Base-by-base conservation (phyloP, 2,888 invertebrate genomes). In the Colletes collaris region DNA sequence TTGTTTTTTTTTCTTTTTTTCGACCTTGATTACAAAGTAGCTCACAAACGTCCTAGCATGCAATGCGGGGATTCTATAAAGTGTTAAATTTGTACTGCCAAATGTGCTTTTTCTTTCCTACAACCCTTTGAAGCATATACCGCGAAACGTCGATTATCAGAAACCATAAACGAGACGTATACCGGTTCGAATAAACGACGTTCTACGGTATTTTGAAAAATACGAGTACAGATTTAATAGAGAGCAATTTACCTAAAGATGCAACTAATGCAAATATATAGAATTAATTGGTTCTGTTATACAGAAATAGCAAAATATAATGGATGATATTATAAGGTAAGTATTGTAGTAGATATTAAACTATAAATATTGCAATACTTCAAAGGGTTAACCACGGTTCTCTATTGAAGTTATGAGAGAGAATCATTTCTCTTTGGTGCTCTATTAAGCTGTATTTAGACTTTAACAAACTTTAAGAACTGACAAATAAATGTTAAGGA, bases 1-100 rank as follows among this genome's bases (percentile, higher is more conserved):
- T 71, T 68, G 64, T 44, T 44, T 60, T 50, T 35, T n/a, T 13
- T 63, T 68, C 16, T 52, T 65, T 44, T 46, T 19, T 60, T 67
- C 35, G 37, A 66, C 64, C 59, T 73, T 65, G 63, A 66, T 77
- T 81, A 76, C 13, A 83, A 46, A 74, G 46, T 70, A 73, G 60
- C 72, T 82, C 76, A 66, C 60, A 80, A 66, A 79, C 65, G 63
- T 62, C 59, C 62, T 81, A 77, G 76, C 79, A 50, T 77, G 75
- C 76, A 77, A 70, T 68, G 56, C 7, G 63, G 63, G 72, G 60
- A 60, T 60, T 79, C 63, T 86, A 71, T 69, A 52, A 73, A 81
- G 72, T 84, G 67, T 77, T 75, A 76, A 77, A 85, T 87, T 89
- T 88, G 87, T 87, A 87, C 87, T 83, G 86, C 87, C 83, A 82